Conservation (phyloP, 2,113 vertebrate genomes). For the Parus major region DNA sequence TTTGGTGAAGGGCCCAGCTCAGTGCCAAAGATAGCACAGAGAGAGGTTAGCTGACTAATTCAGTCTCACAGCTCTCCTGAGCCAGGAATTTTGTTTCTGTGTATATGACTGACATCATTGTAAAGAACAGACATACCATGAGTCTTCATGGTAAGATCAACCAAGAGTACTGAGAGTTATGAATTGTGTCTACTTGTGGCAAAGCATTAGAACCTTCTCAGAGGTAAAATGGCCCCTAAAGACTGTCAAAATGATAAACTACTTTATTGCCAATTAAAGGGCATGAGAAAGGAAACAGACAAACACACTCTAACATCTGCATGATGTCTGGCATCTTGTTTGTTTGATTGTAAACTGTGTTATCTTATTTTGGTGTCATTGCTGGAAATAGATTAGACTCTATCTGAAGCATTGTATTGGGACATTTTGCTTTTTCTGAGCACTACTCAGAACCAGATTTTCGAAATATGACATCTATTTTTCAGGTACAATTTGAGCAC, state of each 20-base stretch:
- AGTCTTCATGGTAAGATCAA: background rate
- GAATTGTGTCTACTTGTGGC: background rate
- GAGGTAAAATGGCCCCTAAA: background rate
- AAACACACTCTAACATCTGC: background rate
- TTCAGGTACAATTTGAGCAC: slow-evolving; percentile 20
- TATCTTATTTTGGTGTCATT: slow-evolving; percentile 6
- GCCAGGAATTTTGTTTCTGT: background rate
- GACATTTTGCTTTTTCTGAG: background rate
- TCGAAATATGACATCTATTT: background rate
- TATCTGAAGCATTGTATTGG: background rate
- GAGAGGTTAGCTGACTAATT: background rate
- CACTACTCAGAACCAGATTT: background rate
- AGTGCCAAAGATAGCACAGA: background rate
- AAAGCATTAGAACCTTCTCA: background rate
- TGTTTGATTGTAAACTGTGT: background rate
- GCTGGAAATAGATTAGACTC: background rate
- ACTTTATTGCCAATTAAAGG: background rate
- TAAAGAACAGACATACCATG: background rate
- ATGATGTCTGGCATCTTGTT: background rate
- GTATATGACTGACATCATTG: background rate
- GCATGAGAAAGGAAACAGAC: background rate
- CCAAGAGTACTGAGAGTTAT: background rate
- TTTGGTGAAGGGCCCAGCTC: background rate
- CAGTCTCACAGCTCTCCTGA: background rate
- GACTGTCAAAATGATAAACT: background rate